Evolutionary conservation across 2,888 invertebrate species (phyloP).

Genomic region (Anthoptus insignis): DNA sequence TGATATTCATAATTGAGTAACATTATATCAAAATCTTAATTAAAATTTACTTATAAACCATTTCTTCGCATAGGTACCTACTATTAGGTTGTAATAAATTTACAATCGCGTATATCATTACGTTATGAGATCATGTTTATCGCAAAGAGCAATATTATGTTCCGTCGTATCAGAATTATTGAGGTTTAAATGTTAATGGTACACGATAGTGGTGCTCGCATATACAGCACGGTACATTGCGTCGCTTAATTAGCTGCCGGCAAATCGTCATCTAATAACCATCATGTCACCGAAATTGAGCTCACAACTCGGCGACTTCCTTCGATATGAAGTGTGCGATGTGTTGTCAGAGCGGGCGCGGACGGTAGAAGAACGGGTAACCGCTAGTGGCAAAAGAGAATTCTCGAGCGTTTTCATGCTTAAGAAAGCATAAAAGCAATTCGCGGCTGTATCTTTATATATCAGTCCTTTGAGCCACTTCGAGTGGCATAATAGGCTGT

Average conservation of each 20-base stretch:
- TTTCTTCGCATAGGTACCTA: slow-evolving; percentile 5
- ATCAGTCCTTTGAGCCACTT: too few relatives aligned
- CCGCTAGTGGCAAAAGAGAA: too few relatives aligned
- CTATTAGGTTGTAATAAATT: background rate
- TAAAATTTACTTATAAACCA: background rate
- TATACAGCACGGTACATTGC: slow-evolving; percentile 37
- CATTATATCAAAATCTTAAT: too few relatives aligned
- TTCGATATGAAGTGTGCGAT: background rate
- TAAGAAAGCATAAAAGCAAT: too few relatives aligned
- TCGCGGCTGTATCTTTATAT: background rate
- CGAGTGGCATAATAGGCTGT: too few relatives aligned
- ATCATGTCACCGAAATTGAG: slow-evolving; percentile 33
- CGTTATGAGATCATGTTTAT: slow-evolving; percentile 29
- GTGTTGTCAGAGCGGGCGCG: too few relatives aligned
- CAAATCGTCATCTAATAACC: slow-evolving; percentile 41
- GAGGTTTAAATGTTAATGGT: slow-evolving; percentile 34
- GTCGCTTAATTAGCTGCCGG: slow-evolving; percentile 46
- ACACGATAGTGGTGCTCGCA: slow-evolving; percentile 31
- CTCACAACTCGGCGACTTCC: slow-evolving; percentile 2
- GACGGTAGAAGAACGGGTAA: too few relatives aligned
- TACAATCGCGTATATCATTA: slow-evolving; percentile 12
- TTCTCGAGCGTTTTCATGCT: too few relatives aligned
- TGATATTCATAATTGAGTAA: too few relatives aligned
- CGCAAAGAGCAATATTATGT: slow-evolving; percentile 24
- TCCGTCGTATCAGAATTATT: slow-evolving; percentile 31